Conservation (phyloP, 2,888 invertebrate species). For the Rhopalosiphum nymphaeae region DNA sequence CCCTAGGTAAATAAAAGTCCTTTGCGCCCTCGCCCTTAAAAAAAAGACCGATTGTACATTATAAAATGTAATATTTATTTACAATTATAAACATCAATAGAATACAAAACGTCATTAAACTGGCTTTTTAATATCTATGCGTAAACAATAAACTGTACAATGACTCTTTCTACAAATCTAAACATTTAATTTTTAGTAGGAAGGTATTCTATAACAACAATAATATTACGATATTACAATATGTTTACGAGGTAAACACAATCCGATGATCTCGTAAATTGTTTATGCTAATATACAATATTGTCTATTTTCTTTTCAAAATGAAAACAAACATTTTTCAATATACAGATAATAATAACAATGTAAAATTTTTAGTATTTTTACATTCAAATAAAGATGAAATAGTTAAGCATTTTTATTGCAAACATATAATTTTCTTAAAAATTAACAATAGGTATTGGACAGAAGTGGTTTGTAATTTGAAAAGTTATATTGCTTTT, state of each 20-base stretch:
- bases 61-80: neutral
- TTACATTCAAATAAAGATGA: neutral
- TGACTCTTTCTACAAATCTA: neutral
- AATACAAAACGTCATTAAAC: neutral
- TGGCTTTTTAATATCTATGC: neutral
- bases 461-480: neutral
- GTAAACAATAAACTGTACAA: neutral
- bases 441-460: neutral
- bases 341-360: neutral
- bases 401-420: neutral
- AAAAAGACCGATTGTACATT: neutral
- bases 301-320: neutral
- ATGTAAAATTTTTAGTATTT: neutral
- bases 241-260: neutral
- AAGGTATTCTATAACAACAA: neutral
- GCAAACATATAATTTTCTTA: neutral
- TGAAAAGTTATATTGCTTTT: neutral
- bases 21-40: neutral
- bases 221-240: neutral
- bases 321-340: neutral
- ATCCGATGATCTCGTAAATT: neutral
- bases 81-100: conserved; percentile 4
- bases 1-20: neutral
- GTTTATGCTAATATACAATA: neutral
- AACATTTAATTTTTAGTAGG: neutral